Conservation (phyloP, 2,888 invertebrate species). For the Neoaliturus tenellus region DNA sequence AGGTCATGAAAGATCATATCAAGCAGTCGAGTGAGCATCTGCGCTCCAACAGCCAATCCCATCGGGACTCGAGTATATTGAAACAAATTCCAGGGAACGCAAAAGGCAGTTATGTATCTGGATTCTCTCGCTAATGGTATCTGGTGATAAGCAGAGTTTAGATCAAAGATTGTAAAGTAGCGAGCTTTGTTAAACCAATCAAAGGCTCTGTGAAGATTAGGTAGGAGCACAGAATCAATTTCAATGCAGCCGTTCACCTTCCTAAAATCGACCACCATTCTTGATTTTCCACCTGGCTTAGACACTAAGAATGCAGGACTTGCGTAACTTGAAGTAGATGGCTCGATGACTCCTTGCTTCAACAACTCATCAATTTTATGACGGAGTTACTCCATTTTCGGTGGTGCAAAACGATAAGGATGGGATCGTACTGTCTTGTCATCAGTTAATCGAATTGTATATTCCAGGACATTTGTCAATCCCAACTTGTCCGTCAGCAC, state of each 20-base stretch:
- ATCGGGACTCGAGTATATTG: not conserved
- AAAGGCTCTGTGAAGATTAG: not conserved
- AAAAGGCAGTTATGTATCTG: not conserved
- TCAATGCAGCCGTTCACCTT: not conserved
- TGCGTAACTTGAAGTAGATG: no score
- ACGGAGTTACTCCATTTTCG: no score
- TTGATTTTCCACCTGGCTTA: not conserved
- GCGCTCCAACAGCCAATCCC: not conserved
- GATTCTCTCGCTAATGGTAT: not conserved
- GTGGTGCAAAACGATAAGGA: no score
- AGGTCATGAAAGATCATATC: not conserved
- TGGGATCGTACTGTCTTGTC: no score
- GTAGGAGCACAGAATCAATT: not conserved
- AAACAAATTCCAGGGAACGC: not conserved
- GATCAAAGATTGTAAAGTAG: not conserved
- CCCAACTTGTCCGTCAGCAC: not conserved
- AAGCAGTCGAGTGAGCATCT: not conserved
- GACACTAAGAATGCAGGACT: not conserved
- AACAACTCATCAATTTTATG: no score
- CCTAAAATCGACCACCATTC: not conserved
- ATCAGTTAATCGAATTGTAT: no score
- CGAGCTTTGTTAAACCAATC: not conserved
- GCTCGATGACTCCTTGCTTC: no score
- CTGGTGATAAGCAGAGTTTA: not conserved
- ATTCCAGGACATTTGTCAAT: not conserved